Evolutionary conservation across 2,888 invertebrate species (phyloP), one percentile per base, ranked within the genome.

Genomic region (Ferdinandea cuprea): DNA sequence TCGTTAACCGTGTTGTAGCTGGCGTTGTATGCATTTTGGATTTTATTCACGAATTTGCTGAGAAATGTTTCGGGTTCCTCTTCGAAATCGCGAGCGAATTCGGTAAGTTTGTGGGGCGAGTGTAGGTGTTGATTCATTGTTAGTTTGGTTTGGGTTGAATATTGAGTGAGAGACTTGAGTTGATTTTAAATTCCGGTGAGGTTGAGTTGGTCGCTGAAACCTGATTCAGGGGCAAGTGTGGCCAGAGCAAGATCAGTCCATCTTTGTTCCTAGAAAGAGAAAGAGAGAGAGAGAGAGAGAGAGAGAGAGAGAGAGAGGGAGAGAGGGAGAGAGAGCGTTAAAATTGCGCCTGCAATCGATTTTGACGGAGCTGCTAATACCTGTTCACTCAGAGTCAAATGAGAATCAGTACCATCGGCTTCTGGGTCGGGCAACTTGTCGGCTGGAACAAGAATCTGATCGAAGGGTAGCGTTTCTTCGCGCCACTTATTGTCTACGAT

Each of bases 381-480:
- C 89, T 96, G 96, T 90, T 98, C 98, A 88, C 95, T 95, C 6
- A 98, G 92, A 0, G 97, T 97, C 89, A 98, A 94, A 88, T 96
- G 96, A 3, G 96, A 95, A 91, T 98, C 98, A 19, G 96, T 97
- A 86, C 96, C 96, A 90, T 98, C 98, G 1, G 97, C 96, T 90
- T 97, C 97, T 0, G 96, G 96, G 92, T 98, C 98, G 0, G 98
- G 97, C 58, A 98, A 92, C 91, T 98, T 98, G 88, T 95, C 94
- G 58, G 95, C 90, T 1, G 98, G 98, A 5, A 98, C 97, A 65
- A 92, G 89, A 86, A 96, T 96, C 88, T 97, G 97, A 90, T 98
- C 97, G 87, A 94, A 93, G 3, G 96, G 96, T 50, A 97, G 91
- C 87, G 93, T 93, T 88, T 98, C 98, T 77, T 95, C 94, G 68